These are phyloP conservation scores for Ips nitidus DNA, from an alignment of 1,140 invertebrate species.

Conservation along the genomic window DNA sequence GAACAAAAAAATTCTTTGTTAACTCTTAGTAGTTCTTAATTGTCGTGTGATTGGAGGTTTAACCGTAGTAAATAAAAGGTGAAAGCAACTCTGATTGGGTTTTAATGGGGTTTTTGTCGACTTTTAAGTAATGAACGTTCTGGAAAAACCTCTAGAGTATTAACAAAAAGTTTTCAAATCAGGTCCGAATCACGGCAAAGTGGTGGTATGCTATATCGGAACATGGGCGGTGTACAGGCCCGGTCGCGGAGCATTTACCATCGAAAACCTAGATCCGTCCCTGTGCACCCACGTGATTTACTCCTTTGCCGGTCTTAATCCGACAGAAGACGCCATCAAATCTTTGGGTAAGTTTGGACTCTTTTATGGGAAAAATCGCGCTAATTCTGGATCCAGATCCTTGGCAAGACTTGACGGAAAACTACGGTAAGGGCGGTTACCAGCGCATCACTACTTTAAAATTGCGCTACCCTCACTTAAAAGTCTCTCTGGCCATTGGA, in stretches of 20 bases:
- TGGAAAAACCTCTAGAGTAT: no score
- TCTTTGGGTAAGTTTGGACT: slow-evolving; percentile 57
- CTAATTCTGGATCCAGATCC: slow-evolving; percentile 59
- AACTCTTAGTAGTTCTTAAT: no score
- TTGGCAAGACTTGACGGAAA: slow-evolving; percentile 73
- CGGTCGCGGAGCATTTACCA: slow-evolving; percentile 62
- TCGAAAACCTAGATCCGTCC: slow-evolving; percentile 72
- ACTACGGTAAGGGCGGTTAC: slow-evolving; percentile 73
- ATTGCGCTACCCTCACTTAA: slow-evolving; percentile 69
- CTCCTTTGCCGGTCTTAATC: slow-evolving; percentile 80
- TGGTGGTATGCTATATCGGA: slow-evolving; percentile 78
- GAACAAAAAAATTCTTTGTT: no score
- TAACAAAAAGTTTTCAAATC: slow-evolving; percentile 3
- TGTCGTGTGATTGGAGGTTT: no score
- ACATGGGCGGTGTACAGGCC: slow-evolving; percentile 76
- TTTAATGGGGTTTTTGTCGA: no score
- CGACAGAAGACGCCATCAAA: slow-evolving; percentile 64
- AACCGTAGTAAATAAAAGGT: no score
- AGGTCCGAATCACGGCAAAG: slow-evolving; percentile 61
- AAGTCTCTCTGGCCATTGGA: slow-evolving; percentile 78
- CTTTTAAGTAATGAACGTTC: no score
- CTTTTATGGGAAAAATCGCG: neutral
- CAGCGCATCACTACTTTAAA: slow-evolving; percentile 68
- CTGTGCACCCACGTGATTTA: slow-evolving; percentile 89
- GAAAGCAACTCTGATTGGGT: no score